Evolutionary conservation across 1,140 invertebrate species (phyloP).

Genomic region (Goniozus legneri): DNA sequence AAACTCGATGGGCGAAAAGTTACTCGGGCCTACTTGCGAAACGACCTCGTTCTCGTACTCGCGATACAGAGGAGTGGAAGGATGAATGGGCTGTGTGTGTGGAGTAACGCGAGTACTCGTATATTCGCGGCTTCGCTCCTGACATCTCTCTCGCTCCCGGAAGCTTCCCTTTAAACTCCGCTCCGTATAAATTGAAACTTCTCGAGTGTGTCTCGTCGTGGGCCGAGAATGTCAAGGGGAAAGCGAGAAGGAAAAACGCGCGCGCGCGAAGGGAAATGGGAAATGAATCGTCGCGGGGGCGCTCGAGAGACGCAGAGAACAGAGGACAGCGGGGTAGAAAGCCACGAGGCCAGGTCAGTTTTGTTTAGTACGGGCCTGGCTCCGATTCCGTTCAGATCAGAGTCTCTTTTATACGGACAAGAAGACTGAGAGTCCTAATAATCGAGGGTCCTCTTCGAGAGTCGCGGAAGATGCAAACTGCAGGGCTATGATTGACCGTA

Average conservation of each 20-base stretch:
- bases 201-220: slow-evolving; percentile 35
- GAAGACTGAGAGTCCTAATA: too few relatives aligned
- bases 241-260: slow-evolving; percentile 10
- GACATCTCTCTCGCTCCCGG: slow-evolving; percentile 33
- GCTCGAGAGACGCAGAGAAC: slow-evolving; percentile 7
- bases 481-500: too few relatives aligned
- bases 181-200: slow-evolving; percentile 45
- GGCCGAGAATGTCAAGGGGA: slow-evolving; percentile 21
- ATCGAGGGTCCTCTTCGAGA: too few relatives aligned
- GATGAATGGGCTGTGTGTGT: not conserved
- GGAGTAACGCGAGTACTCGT: slow-evolving; percentile 8
- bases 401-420: too few relatives aligned
- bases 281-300: slow-evolving; percentile 13
- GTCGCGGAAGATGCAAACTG: too few relatives aligned
- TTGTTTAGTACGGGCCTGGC: slow-evolving; percentile 28
- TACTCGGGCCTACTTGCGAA: too few relatives aligned
- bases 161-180: too few relatives aligned
- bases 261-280: slow-evolving; percentile 12
- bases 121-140: slow-evolving; percentile 34
- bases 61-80: too few relatives aligned
- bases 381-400: slow-evolving; percentile 17
- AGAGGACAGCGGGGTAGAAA: slow-evolving; percentile 21
- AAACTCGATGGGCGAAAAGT: not conserved
- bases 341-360: slow-evolving; percentile 29
- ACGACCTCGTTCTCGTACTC: too few relatives aligned